phyloP scores from a whole-genome alignment of 2,888 invertebrate species.

The Colostygia pectinataria region DNA sequence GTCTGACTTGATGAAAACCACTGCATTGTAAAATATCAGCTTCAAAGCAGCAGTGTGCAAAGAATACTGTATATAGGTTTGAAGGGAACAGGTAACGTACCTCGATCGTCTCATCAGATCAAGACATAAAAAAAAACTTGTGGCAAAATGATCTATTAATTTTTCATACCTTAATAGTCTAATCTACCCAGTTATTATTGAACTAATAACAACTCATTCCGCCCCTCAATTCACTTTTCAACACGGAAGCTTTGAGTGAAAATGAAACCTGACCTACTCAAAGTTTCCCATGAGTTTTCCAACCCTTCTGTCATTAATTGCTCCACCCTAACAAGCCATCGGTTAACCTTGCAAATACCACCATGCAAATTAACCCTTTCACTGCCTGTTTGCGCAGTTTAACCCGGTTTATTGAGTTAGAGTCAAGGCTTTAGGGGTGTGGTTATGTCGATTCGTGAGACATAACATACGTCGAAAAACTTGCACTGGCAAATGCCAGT shows the following conservation, averaged over 20 bases:
- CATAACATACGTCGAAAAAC: not conserved
- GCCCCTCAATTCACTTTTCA: constrained; percentile 23
- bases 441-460: constrained; percentile 29
- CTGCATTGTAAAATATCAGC: too few species aligned
- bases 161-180: too few species aligned
- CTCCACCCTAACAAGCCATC: constrained; percentile 76
- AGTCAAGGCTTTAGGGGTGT: constrained; percentile 45
- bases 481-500: not conserved
- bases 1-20: too few species aligned
- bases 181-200: too few species aligned
- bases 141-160: too few species aligned
- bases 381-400: constrained; percentile 73
- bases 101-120: too few species aligned
- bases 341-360: constrained; percentile 77
- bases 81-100: too few species aligned
- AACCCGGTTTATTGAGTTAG: constrained; percentile 79
- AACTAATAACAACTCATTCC: too few species aligned
- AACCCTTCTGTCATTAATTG: constrained; percentile 71
- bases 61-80: too few species aligned
- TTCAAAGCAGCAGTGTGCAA: too few species aligned
- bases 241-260: constrained; percentile 29
- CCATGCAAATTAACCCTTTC: constrained; percentile 83
- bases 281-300: constrained; percentile 76
- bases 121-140: too few species aligned
- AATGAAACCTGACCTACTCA: constrained; percentile 65